Conservation (phyloP, 2,113 vertebrate genomes). For the Nerophis lumbriciformis region DNA sequence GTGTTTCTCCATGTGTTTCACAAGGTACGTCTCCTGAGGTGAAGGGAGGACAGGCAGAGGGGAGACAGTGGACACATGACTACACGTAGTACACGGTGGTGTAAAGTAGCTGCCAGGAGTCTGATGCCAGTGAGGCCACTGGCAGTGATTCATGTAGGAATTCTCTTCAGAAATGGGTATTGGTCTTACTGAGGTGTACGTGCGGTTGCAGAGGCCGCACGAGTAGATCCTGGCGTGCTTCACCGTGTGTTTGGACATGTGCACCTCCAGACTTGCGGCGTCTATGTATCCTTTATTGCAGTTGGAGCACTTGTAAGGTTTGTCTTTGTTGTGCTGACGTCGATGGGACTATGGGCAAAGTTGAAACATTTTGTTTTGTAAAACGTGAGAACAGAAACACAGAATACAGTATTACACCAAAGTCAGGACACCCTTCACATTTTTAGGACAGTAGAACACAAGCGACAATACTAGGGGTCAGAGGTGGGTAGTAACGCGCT, state of each 20-base stretch:
- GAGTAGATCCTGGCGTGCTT: constrained; percentile 97
- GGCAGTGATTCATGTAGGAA: constrained; percentile 49
- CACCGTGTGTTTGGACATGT: constrained; percentile 94
- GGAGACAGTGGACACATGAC: constrained; percentile 53
- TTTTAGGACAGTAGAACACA: not conserved
- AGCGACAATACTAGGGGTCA: not conserved
- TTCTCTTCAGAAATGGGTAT: constrained; percentile 50
- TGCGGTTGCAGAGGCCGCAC: constrained; percentile 93
- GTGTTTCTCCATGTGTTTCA: constrained; percentile 99
- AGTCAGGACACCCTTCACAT: too few species aligned
- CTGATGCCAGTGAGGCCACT: constrained; percentile 49
- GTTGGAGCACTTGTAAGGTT: constrained; percentile 97
- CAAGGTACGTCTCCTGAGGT: constrained; percentile 93
- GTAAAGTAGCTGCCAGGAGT: constrained; percentile 51
- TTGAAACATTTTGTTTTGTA: too few species aligned
- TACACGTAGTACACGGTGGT: constrained; percentile 24
- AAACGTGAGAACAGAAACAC: too few species aligned
- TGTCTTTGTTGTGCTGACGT: constrained; percentile 99
- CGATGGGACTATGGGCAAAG: constrained; percentile 82
- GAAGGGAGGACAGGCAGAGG: constrained; percentile 51
- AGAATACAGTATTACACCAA: too few species aligned
- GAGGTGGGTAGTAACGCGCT: too few species aligned
- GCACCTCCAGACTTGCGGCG: constrained; percentile 86
- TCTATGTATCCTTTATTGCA: constrained; percentile 97
- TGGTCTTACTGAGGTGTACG: constrained; percentile 93